phyloP scores from a whole-genome alignment of 2,113 vertebrate species.

The Malurus melanocephalus region DNA sequence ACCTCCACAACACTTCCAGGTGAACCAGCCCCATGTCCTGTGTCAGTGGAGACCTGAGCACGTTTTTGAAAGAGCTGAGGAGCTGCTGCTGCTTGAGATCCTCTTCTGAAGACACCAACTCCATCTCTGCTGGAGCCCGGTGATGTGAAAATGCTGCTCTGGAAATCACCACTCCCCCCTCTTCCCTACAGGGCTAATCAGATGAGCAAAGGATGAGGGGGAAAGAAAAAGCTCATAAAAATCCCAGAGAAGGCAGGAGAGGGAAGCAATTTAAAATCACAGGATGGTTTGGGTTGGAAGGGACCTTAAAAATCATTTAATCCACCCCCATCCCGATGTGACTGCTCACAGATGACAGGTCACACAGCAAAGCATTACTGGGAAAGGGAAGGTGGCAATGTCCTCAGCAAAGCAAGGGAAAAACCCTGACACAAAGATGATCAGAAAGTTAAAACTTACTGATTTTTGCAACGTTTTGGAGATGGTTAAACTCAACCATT shows the following conservation, averaged over 20 bases:
- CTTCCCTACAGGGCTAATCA: neutral
- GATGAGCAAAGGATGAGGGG: neutral
- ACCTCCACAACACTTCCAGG: neutral
- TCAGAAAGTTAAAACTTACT: neutral
- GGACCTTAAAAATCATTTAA: neutral
- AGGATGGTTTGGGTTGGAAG: neutral
- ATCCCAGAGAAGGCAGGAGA: neutral
- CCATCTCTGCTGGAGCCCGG: neutral
- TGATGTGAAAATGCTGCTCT: neutral
- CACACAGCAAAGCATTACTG: neutral
- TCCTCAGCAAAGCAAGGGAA: neutral
- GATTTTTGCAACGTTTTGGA: neutral
- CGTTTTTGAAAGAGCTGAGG: neutral
- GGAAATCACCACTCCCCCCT: neutral
- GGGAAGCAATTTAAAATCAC: neutral
- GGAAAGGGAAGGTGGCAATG: neutral
- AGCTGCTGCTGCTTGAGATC: neutral
- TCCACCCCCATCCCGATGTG: fast-evolving
- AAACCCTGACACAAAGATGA: neutral
- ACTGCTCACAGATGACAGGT: neutral
- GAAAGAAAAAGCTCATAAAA: neutral
- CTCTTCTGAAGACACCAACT: neutral
- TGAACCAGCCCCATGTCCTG: neutral
- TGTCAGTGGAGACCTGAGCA: fast-evolving
- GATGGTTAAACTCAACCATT: neutral